Evolutionary conservation across 2,888 invertebrate species (phyloP).

Genomic region (Bombylius discolor): DNA sequence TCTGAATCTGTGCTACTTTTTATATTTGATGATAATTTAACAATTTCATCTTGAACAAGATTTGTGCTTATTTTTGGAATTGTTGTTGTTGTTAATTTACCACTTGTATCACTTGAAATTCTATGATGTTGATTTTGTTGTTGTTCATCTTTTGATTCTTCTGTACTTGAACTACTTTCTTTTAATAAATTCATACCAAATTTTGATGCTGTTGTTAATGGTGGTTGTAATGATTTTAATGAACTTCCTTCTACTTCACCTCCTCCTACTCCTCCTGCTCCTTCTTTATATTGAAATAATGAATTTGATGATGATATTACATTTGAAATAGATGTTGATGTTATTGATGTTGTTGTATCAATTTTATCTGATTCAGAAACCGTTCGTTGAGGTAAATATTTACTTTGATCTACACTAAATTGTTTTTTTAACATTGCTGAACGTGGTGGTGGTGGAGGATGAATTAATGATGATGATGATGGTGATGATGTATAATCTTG

Average conservation of each 20-base stretch:
- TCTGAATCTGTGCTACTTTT: conserved; percentile 37
- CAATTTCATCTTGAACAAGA: conserved; percentile 36
- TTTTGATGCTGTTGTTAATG: conserved; percentile 20
- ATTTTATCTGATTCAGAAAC: conserved; percentile 18
- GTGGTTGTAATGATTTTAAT: conserved; percentile 25
- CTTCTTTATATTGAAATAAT: not conserved
- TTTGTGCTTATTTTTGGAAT: conserved; percentile 37
- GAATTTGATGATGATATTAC: conserved; percentile 1
- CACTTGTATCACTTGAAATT: conserved; percentile 11
- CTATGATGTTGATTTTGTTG: not conserved
- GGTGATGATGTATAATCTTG: conserved; percentile 15
- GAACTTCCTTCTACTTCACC: not conserved
- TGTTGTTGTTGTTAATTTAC: not conserved
- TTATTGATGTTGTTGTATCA: conserved; percentile 1
- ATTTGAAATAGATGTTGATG: not conserved
- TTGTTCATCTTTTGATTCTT: conserved; percentile 31
- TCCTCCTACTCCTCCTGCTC: not conserved
- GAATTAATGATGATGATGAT: too few relatives aligned
- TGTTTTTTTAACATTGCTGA: conserved; percentile 35
- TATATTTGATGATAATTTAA: conserved; percentile 36
- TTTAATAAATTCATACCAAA: conserved; percentile 33
- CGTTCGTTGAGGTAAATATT: conserved; percentile 23
- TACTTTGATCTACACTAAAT: conserved; percentile 36
- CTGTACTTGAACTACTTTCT: conserved; percentile 37
- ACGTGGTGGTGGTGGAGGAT: conserved; percentile 24